Conservation (phyloP, 2,888 invertebrate species). For the Nipponacmea schrenckii region DNA sequence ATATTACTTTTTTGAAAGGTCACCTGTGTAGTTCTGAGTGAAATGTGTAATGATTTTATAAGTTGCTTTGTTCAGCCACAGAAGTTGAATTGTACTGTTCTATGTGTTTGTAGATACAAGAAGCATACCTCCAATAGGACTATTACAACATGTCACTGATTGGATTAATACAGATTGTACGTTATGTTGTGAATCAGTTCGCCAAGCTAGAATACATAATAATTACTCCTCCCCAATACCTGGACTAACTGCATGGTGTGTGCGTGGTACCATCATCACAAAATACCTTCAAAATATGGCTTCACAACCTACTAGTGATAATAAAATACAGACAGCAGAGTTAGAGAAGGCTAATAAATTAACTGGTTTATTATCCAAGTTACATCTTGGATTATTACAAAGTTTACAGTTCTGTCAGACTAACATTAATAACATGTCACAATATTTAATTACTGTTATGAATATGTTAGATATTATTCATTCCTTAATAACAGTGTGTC, state of each 20-base stretch:
- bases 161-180: constrained; percentile 58
- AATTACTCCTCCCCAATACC: constrained; percentile 55
- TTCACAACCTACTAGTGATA: not conserved
- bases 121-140: constrained; percentile 43
- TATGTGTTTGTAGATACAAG: constrained; percentile 39
- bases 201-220: constrained; percentile 49
- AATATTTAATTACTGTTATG: constrained; percentile 30
- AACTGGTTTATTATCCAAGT: constrained; percentile 45
- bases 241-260: constrained; percentile 60
- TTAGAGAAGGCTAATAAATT: constrained; percentile 29
- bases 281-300: constrained; percentile 7
- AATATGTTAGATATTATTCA: constrained; percentile 14
- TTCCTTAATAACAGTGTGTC: not conserved
- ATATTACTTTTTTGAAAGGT: too few species aligned
- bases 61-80: too few species aligned
- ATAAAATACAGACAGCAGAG: not conserved
- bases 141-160: constrained; percentile 54
- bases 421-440: constrained; percentile 26
- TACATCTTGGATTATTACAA: constrained; percentile 53
- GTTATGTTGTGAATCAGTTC: constrained; percentile 57
- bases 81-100: too few species aligned
- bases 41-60: too few species aligned
- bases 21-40: too few species aligned
- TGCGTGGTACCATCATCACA: constrained; percentile 50
- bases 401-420: constrained; percentile 42